These are phyloP conservation scores for Stigmatopora nigra DNA, from an alignment of 2,113 vertebrate genomes.

Conservation along the genomic window DNA sequence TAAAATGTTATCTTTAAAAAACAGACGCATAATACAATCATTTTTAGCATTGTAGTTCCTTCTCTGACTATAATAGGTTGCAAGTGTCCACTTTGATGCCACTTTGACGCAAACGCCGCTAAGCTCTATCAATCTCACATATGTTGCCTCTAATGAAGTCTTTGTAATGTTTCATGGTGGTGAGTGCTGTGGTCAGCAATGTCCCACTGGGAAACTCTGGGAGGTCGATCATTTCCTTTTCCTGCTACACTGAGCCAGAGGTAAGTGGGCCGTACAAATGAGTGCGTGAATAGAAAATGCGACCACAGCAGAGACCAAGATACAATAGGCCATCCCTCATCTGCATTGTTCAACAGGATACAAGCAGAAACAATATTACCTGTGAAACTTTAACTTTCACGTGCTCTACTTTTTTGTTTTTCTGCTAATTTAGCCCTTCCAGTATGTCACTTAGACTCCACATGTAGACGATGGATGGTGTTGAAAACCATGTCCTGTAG, in stretches of 20 bases:
- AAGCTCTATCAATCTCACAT: slow-evolving; percentile 64
- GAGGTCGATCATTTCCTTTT: slow-evolving; percentile 58
- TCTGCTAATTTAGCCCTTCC: slow-evolving; percentile 22
- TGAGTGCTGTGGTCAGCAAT: slow-evolving; percentile 58
- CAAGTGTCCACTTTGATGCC: slow-evolving; percentile 29
- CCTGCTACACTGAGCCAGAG: slow-evolving; percentile 40
- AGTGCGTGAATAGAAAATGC: slow-evolving; percentile 60
- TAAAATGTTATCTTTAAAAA: not conserved
- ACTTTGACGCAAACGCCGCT: slow-evolving; percentile 40
- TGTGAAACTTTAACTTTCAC: slow-evolving; percentile 31
- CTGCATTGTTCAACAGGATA: slow-evolving; percentile 36
- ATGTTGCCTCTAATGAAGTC: slow-evolving; percentile 53
- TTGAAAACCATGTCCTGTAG: not conserved
- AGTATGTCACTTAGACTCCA: slow-evolving; percentile 17
- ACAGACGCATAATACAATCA: no score
- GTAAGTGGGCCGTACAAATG: slow-evolving; percentile 58
- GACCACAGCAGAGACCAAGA: slow-evolving; percentile 37
- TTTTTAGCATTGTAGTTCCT: slow-evolving; percentile 18
- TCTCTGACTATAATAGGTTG: slow-evolving; percentile 29
- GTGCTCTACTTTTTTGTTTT: slow-evolving; percentile 23
- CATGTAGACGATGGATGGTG: slow-evolving; percentile 6
- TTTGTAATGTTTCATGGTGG: slow-evolving; percentile 46
- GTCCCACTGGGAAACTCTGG: slow-evolving; percentile 54
- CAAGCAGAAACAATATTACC: slow-evolving; percentile 42
- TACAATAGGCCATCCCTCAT: slow-evolving; percentile 46